Evolutionary conservation across 2,888 invertebrate species (phyloP), one percentile per base, ranked within the genome.

Genomic region (Leucophenga maculata): DNA sequence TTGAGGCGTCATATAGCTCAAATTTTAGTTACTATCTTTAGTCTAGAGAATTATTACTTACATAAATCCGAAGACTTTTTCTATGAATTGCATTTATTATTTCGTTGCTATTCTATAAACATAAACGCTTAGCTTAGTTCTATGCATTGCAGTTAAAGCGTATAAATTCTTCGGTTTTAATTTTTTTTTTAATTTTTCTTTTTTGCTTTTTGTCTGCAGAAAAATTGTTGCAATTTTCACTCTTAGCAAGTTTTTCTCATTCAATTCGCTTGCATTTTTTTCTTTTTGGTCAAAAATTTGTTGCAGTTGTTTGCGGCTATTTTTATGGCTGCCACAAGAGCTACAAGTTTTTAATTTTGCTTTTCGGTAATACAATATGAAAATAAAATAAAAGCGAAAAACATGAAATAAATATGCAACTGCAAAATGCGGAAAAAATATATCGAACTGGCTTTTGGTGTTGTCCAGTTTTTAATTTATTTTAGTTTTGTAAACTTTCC

Each of bases 211-310:
- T 39, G 39, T 39, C 39, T 54, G 54, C 22, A 54, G 31, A 8
- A 13, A 31, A n/a, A 60, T 73, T 44, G 22, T 46, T 69, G 82
- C 82, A 59, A 57, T 84, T 84, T 84, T 79, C 83, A 83, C 80
- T 79, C 73, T 32, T 69, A 11, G 54, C 59, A 54, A 39, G 52
- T 70, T 69, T 52, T 52, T 52, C 14, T 16, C 18, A 1, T 20
- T 54, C 11, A 39, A 11, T 54, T 54, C n/a, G 16, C 0, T 50
- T 16, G n/a, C n/a, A 11, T 18, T 54, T 16, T 18, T 54, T 32
- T 44, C 54, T 62, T 70, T 80, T 81, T 80, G 81, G 79, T 74
- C 64, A 71, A 71, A 70, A 74, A 74, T 75, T 69, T 74, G 71
- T 65, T 76, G 78, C 77, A 76, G 76, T 76, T 74, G 81, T 79